Conservation (phyloP, 2,888 invertebrate species). For the Sphecodes monilicornis region DNA sequence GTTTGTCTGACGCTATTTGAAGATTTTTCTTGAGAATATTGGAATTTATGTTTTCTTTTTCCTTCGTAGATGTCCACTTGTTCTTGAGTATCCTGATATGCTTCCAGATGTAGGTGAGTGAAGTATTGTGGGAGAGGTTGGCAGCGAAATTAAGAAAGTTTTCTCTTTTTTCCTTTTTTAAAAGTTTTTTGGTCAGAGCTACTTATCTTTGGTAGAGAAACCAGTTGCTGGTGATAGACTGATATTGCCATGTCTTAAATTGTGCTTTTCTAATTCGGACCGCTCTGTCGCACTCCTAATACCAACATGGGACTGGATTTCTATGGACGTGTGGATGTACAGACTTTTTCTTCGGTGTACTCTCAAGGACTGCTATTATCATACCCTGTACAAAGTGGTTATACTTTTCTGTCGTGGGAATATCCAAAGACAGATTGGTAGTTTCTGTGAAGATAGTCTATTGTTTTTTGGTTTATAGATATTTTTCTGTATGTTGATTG, state of each 20-base stretch:
- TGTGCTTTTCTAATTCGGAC: background rate
- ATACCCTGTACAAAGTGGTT: background rate
- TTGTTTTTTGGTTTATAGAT: background rate
- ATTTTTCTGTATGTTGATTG: background rate
- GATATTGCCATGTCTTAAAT: background rate
- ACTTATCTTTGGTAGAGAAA: background rate
- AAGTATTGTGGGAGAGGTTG: background rate
- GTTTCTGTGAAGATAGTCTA: background rate
- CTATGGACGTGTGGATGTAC: background rate
- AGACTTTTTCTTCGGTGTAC: background rate
- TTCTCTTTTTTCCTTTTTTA: constrained; percentile 1
- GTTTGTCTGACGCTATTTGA: background rate
- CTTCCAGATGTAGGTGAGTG: background rate
- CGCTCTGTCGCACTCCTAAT: background rate
- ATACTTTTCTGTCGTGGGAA: background rate
- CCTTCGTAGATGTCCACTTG: background rate
- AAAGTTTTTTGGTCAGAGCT: background rate
- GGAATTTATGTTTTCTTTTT: background rate
- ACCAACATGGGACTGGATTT: constrained; percentile 25
- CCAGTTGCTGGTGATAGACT: background rate
- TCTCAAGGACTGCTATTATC: background rate
- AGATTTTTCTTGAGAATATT: background rate
- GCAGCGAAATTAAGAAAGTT: background rate
- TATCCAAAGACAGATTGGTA: too few relatives aligned
- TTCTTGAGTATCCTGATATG: background rate